phyloP scores from a whole-genome alignment of 1,140 invertebrate species.

The Octopus sinensis region DNA sequence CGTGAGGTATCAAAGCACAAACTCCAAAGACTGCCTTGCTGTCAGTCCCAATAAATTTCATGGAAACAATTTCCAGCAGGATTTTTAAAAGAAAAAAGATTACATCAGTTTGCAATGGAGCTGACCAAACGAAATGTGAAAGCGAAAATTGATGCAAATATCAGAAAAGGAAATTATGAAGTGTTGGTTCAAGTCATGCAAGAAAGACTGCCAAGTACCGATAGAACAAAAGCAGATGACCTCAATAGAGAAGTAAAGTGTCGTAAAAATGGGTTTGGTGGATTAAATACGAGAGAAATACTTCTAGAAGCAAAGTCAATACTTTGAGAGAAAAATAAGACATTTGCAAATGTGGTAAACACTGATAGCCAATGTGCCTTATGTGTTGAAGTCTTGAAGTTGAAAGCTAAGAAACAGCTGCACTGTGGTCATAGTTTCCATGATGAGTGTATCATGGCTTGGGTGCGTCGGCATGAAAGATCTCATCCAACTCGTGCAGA shows the following conservation, averaged over 20 bases:
- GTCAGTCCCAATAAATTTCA: background rate
- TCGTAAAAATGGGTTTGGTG: conserved; percentile 5
- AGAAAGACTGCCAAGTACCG: conserved; percentile 9
- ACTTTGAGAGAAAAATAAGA: background rate
- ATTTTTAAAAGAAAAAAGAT: background rate
- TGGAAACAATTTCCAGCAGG: background rate
- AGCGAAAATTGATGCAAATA: background rate
- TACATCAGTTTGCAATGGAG: background rate
- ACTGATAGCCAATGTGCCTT: background rate
- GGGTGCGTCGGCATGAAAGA: background rate
- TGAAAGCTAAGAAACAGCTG: background rate
- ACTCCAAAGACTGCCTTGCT: background rate
- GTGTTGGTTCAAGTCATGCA: background rate
- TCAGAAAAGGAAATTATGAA: conserved; percentile 4
- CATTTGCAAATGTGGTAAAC: background rate
- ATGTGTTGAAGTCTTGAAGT: background rate
- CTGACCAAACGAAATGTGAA: background rate
- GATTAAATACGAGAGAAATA: background rate
- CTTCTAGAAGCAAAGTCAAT: background rate
- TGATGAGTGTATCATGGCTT: conserved; percentile 3
- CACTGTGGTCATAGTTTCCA: background rate
- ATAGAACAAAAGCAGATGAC: conserved; percentile 2
- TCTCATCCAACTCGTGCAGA: background rate
- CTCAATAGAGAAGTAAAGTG: background rate
- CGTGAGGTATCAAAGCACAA: background rate